phyloP scores from a whole-genome alignment of 2,113 vertebrate genomes.

The Hassar affinis region DNA sequence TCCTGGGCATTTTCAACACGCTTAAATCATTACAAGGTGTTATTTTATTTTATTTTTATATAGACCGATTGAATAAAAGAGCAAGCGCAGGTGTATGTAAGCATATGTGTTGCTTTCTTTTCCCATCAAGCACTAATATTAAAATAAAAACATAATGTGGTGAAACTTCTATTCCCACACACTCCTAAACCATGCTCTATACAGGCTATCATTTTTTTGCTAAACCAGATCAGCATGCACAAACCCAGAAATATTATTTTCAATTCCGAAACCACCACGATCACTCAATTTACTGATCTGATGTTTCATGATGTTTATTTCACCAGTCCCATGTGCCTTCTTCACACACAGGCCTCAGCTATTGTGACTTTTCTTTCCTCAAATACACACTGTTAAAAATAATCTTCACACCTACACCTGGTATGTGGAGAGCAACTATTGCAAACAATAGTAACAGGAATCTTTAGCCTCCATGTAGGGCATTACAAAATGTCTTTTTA shows the following conservation, averaged over 20 bases:
- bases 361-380: neutral
- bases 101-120: neutral
- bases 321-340: neutral
- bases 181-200: neutral
- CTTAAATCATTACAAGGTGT: neutral
- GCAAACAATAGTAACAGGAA: neutral
- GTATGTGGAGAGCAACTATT: neutral
- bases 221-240: neutral
- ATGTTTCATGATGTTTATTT: neutral
- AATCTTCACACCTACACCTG: neutral
- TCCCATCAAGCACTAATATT: neutral
- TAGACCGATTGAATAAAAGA: neutral
- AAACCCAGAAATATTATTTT: neutral
- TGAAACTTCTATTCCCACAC: neutral
- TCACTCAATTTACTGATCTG: neutral
- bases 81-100: too few species aligned
- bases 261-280: neutral
- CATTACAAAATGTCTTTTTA: neutral
- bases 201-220: neutral
- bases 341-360: neutral
- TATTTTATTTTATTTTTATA: neutral
- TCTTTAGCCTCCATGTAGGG: neutral
- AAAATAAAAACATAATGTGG: neutral
- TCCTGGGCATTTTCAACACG: too few species aligned
- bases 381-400: neutral